Conservation (phyloP, 2,888 invertebrate species). For the Meta bourneti region DNA sequence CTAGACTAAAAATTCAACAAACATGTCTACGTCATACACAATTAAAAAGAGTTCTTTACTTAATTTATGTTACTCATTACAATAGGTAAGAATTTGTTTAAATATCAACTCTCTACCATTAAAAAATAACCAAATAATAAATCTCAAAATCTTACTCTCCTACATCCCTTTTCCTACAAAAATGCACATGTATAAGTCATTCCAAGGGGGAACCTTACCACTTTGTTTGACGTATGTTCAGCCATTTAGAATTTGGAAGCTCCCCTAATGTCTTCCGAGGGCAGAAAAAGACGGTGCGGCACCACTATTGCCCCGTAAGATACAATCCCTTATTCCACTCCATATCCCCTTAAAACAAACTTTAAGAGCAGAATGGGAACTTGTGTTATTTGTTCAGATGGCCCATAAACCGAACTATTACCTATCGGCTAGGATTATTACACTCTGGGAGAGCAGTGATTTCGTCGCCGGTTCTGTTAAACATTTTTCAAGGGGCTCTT, state of each 20-base stretch:
- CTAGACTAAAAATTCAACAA: too few relatives aligned
- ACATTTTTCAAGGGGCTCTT: not conserved
- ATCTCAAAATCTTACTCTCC: too few relatives aligned
- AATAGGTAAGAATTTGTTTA: too few relatives aligned
- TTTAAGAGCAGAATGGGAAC: not conserved
- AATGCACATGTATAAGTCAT: not conserved
- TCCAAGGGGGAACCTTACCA: not conserved
- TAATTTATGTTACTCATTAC: too few relatives aligned
- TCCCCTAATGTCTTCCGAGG: not conserved
- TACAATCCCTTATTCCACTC: not conserved
- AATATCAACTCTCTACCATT: too few relatives aligned
- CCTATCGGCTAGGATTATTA: not conserved
- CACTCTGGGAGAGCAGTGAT: not conserved
- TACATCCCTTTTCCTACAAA: not conserved
- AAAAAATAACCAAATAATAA: too few relatives aligned
- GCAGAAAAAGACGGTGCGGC: not conserved
- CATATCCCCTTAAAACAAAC: not conserved
- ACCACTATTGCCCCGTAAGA: not conserved
- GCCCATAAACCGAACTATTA: not conserved
- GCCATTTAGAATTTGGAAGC: slow-evolving; percentile 8
- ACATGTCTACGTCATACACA: too few relatives aligned
- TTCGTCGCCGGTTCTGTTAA: not conserved
- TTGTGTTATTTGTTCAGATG: not conserved
- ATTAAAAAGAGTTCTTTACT: too few relatives aligned
- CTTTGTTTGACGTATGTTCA: slow-evolving; percentile 7